Conservation (phyloP, 2,888 invertebrate species). For the Tillus elongatus region DNA sequence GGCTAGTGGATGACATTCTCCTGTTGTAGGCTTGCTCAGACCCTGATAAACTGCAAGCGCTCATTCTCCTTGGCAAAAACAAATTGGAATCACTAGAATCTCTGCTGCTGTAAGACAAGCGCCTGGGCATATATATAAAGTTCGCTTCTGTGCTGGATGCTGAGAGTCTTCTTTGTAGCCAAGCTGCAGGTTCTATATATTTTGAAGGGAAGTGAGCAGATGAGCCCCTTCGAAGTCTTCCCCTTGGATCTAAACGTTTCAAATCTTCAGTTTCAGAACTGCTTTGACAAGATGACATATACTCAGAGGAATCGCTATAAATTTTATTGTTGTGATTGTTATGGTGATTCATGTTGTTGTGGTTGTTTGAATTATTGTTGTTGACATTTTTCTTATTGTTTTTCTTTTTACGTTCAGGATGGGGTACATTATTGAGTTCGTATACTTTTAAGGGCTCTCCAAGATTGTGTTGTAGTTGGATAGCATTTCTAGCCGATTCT, state of each 20-base stretch:
- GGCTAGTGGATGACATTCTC: slow-evolving; percentile 47
- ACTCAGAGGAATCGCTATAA: slow-evolving; percentile 31
- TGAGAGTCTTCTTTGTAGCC: slow-evolving; percentile 55
- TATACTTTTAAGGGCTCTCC: slow-evolving; percentile 59
- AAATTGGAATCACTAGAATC: slow-evolving; percentile 56
- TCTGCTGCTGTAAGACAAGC: slow-evolving; percentile 52
- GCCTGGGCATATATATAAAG: slow-evolving; percentile 49
- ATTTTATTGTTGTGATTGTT: slow-evolving; percentile 18
- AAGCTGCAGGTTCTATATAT: slow-evolving; percentile 52
- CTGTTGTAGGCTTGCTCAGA: slow-evolving; percentile 44
- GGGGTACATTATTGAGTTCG: slow-evolving; percentile 62
- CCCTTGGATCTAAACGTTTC: slow-evolving; percentile 38
- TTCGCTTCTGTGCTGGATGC: slow-evolving; percentile 55
- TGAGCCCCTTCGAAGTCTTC: slow-evolving; percentile 39
- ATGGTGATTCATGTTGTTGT: slow-evolving; percentile 44
- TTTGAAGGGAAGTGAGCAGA: slow-evolving; percentile 42
- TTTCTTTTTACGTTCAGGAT: slow-evolving; percentile 66
- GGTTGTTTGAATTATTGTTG: slow-evolving; percentile 47
- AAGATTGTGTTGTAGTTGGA: slow-evolving; percentile 55
- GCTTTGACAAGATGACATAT: slow-evolving; percentile 45
- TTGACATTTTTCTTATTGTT: slow-evolving; percentile 52
- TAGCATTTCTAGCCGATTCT: slow-evolving; percentile 74
- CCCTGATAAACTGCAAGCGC: slow-evolving; percentile 55
- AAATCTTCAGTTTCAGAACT: slow-evolving; percentile 47
- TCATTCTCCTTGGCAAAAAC: slow-evolving; percentile 47